These are phyloP conservation scores for Scaptomyza tumidula DNA, from an alignment of 2,888 invertebrate genomes.

Conservation along the genomic window DNA sequence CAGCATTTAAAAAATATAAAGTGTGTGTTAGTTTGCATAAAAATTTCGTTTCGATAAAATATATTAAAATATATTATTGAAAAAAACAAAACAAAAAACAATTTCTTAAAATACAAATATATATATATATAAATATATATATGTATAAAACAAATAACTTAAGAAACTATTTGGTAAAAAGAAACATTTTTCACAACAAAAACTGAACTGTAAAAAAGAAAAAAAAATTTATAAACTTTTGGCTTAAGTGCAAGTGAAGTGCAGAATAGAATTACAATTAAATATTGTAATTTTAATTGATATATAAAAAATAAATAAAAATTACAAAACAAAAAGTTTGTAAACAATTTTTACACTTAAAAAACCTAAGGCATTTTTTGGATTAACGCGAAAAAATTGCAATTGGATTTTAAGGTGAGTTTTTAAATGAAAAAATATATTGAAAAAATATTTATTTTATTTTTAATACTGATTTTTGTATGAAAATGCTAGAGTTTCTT, in stretches of 20 bases:
- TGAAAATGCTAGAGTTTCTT: too few relatives aligned
- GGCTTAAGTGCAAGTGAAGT: conserved; percentile 56
- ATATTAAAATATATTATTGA: conserved; percentile 52
- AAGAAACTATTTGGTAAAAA: conserved; percentile 67
- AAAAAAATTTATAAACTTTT: conserved; percentile 24
- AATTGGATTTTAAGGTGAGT: conserved; percentile 74
- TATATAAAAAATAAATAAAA: conserved; percentile 6
- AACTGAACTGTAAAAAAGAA: conserved; percentile 41
- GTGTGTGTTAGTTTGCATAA: conserved; percentile 83
- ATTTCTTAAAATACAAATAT: conserved; percentile 43
- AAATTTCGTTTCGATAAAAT: conserved; percentile 84
- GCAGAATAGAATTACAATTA: conserved; percentile 6
- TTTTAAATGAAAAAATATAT: background rate
- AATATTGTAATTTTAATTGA: conserved; percentile 27
- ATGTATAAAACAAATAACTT: conserved; percentile 37
- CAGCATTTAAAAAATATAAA: conserved; percentile 47
- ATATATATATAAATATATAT: conserved; percentile 38
- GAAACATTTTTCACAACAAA: conserved; percentile 63
- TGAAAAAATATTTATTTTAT: background rate
- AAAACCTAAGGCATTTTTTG: conserved; percentile 51
- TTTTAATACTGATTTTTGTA: too few relatives aligned
- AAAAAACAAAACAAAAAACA: conserved; percentile 34
- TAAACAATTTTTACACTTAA: conserved; percentile 64
- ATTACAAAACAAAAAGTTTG: conserved; percentile 35
- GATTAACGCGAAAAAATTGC: conserved; percentile 70